Evolutionary conservation across 2,888 invertebrate genomes (phyloP).

Genomic region (Mesoligia furuncula): DNA sequence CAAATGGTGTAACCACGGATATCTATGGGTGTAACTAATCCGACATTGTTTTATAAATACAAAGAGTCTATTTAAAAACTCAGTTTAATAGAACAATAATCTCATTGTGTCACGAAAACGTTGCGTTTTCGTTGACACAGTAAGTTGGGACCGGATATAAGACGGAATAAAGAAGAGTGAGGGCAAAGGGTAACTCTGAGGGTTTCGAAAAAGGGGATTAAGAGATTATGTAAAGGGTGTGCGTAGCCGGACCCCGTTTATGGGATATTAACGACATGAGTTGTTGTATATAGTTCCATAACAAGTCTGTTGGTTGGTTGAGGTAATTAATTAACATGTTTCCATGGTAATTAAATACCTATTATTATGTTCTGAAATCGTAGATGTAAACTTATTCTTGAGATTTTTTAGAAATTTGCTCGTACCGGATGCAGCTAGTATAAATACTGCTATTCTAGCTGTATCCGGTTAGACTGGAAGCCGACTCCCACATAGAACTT

Average conservation of each 20-base stretch:
- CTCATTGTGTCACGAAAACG: constrained; percentile 9
- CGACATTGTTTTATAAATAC: too few relatives aligned
- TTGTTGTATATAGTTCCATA: background rate
- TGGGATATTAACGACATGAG: constrained; percentile 18
- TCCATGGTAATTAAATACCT: too few relatives aligned
- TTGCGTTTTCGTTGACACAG: constrained; percentile 21
- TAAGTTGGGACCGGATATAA: constrained; percentile 28
- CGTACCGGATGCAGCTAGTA: too few relatives aligned
- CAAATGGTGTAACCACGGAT: too few relatives aligned
- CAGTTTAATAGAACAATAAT: background rate
- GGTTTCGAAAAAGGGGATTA: constrained; percentile 33
- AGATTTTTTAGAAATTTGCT: background rate
- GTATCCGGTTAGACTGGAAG: too few relatives aligned
- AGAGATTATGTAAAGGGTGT: constrained; percentile 33
- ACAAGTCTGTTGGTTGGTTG: background rate
- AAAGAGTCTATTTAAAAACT: background rate
- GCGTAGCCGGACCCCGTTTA: background rate
- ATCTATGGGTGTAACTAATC: too few relatives aligned
- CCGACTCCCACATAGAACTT: too few relatives aligned
- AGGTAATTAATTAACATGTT: too few relatives aligned
- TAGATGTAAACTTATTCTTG: background rate
- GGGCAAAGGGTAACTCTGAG: constrained; percentile 10
- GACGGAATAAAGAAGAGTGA: constrained; percentile 28
- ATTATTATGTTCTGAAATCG: background rate
- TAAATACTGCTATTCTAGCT: too few relatives aligned